phyloP scores from a whole-genome alignment of 2,888 invertebrate species.

The Magallana nippona region DNA sequence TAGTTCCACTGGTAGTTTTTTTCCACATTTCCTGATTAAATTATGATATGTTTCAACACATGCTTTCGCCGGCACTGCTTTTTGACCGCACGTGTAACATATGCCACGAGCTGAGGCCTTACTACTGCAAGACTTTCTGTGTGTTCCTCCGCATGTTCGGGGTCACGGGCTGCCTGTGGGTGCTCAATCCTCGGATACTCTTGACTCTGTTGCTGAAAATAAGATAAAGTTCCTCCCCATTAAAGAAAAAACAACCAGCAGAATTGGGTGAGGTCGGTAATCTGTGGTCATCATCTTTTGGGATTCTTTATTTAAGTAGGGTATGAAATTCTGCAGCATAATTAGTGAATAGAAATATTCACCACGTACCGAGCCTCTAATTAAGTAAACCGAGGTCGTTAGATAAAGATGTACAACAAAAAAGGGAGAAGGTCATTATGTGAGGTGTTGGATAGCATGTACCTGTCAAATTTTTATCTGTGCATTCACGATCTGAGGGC shows the following conservation, averaged over 20 bases:
- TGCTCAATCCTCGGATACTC: constrained; percentile 1
- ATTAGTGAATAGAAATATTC: background rate
- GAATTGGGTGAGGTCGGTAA: background rate
- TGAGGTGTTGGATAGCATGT: background rate
- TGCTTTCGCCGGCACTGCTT: constrained; percentile 22
- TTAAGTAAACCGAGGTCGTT: background rate
- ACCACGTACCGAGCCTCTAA: background rate
- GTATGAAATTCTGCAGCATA: constrained; percentile 1
- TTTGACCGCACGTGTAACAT: constrained; percentile 35
- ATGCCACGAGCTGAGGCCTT: background rate
- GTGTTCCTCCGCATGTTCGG: constrained; percentile 13
- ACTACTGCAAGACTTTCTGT: background rate
- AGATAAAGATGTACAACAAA: background rate
- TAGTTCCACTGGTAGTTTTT: constrained; percentile 15
- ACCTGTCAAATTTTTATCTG: constrained; percentile 2
- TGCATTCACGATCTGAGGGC: background rate
- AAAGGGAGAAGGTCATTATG: background rate
- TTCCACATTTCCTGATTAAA: constrained; percentile 27
- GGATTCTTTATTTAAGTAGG: background rate
- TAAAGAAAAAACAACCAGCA: background rate
- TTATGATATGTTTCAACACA: constrained; percentile 35
- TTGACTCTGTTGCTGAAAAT: constrained; percentile 20
- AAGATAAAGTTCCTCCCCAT: constrained; percentile 5
- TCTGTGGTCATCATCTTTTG: background rate
- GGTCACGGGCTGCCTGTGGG: constrained; percentile 1